Evolutionary conservation across 2,888 invertebrate genomes (phyloP).

Genomic region (Pseudolycoriella hygida): DNA sequence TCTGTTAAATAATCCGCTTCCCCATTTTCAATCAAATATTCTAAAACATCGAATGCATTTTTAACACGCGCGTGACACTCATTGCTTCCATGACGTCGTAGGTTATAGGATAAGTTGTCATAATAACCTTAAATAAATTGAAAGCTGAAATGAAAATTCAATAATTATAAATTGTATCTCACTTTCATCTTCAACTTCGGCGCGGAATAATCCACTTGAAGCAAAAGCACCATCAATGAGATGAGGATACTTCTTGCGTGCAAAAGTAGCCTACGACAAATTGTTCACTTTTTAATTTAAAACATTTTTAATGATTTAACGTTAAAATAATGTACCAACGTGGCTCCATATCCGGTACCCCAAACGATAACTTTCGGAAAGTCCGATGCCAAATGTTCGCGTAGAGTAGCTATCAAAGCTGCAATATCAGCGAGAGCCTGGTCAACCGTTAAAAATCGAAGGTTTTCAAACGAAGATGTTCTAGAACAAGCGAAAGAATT

Average conservation of each 20-base stretch:
- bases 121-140: constrained; percentile 8
- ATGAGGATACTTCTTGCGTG: constrained; percentile 8
- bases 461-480: constrained; percentile 6
- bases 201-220: constrained; percentile 27
- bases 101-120: neutral
- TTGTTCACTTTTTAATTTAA: too few relatives aligned
- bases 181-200: constrained; percentile 10
- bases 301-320: too few relatives aligned
- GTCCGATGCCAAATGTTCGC: neutral
- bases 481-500: neutral
- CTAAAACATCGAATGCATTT: constrained; percentile 6
- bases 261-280: constrained; percentile 8
- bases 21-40: constrained; percentile 4
- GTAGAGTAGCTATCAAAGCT: constrained; percentile 3
- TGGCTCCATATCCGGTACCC: constrained; percentile 7
- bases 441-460: constrained; percentile 7
- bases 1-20: neutral
- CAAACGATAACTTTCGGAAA: constrained; percentile 7
- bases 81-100: neutral
- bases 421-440: constrained; percentile 8
- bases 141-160: too few relatives aligned
- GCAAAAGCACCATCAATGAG: constrained; percentile 8
- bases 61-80: constrained; percentile 1
- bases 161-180: too few relatives aligned
- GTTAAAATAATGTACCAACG: too few relatives aligned